These are phyloP conservation scores for Vultur gryphus DNA, from an alignment of 2,797 vertebrate genomes.

Conservation along the genomic window DNA sequence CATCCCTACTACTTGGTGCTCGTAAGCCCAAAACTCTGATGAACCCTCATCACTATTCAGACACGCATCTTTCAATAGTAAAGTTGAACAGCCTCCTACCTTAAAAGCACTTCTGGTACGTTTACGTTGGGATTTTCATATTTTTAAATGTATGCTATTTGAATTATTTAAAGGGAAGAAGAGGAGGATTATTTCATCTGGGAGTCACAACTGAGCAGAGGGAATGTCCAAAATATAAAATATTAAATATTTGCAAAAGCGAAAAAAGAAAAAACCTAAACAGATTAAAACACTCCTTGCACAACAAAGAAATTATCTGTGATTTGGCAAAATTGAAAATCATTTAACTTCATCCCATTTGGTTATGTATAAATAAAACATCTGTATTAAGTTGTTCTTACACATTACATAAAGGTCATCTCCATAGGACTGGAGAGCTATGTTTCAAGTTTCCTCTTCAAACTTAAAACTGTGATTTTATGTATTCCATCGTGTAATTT, in stretches of 20 bases:
- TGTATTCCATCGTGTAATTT: not conserved
- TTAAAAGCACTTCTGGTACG: constrained; percentile 40
- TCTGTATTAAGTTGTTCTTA: constrained; percentile 5
- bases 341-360: constrained; percentile 17
- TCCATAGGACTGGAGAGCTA: not conserved
- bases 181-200: constrained; percentile 70
- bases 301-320: constrained; percentile 20
- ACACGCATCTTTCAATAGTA: not conserved
- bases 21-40: not conserved
- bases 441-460: not conserved
- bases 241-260: constrained; percentile 60
- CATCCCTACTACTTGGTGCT: not conserved
- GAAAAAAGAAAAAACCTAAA: not conserved
- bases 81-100: constrained; percentile 6
- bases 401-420: constrained; percentile 23
- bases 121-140: constrained; percentile 26
- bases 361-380: constrained; percentile 40
- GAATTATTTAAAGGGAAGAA: constrained; percentile 74
- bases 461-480: not conserved
- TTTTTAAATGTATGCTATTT: constrained; percentile 56
- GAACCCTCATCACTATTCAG: not conserved
- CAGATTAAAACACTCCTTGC: not conserved
- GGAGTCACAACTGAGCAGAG: constrained; percentile 69
- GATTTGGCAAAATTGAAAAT: constrained; percentile 33
- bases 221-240: constrained; percentile 75